These are phyloP conservation scores for Mythimna vitellina DNA, from an alignment of 2,888 invertebrate species.

Conservation along the genomic window DNA sequence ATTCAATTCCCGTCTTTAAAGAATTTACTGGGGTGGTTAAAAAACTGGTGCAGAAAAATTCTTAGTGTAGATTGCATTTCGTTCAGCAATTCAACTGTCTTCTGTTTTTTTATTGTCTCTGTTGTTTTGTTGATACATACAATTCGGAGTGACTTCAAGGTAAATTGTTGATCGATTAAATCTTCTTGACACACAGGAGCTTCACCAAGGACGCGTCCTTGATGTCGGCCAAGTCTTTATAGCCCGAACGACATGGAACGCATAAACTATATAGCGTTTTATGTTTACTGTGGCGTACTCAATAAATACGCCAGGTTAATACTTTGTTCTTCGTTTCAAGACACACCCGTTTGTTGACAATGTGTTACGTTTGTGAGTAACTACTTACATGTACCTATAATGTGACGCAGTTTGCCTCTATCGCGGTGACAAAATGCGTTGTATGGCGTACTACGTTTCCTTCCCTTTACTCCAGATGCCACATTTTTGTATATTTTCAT, in stretches of 20 bases:
- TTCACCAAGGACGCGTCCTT: constrained; percentile 66
- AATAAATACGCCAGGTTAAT: constrained; percentile 53
- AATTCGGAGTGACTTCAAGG: constrained; percentile 49
- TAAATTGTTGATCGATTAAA: constrained; percentile 65
- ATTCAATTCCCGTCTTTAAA: too few relatives aligned
- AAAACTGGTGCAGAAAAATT: neutral
- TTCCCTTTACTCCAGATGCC: constrained; percentile 9
- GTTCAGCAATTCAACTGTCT: constrained; percentile 2
- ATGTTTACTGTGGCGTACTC: constrained; percentile 46
- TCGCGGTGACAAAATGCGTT: constrained; percentile 18
- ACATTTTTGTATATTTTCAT: constrained; percentile 5
- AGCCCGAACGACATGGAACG: constrained; percentile 48
- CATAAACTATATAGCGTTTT: constrained; percentile 45
- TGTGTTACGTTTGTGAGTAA: constrained; percentile 20
- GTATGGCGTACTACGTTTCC: neutral
- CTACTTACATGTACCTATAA: constrained; percentile 17
- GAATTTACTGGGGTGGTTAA: neutral
- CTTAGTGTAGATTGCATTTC: neutral
- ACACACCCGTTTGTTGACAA: constrained; percentile 49
- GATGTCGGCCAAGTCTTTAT: constrained; percentile 55
- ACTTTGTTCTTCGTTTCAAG: constrained; percentile 13
- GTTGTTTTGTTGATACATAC: constrained; percentile 2
- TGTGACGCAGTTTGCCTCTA: constrained; percentile 27
- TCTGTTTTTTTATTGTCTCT: neutral
- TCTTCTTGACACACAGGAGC: constrained; percentile 63